These are phyloP conservation scores for Catalaphyllia jardinei DNA, from an alignment of 64 coral and sea anemone genomes.

Conservation along the genomic window DNA sequence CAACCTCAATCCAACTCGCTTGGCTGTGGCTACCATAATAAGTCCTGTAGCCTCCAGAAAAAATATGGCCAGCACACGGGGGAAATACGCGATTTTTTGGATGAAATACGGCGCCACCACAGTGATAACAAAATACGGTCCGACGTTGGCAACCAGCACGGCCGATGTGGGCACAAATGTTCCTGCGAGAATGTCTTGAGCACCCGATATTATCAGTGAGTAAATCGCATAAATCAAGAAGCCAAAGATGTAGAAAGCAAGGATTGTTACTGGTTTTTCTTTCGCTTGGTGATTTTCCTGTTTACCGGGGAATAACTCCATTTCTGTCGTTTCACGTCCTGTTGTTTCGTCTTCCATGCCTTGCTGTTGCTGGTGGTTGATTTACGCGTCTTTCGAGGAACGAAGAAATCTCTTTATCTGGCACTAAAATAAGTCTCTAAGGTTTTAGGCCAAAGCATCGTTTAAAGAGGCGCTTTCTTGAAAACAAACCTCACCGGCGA, in stretches of 20 bases:
- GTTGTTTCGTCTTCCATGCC: slow-evolving; percentile 7
- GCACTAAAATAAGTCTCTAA: not conserved
- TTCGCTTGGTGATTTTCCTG: not conserved
- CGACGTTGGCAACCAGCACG: slow-evolving; percentile 80
- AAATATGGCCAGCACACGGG: slow-evolving; percentile 65
- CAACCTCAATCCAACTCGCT: slow-evolving; percentile 58
- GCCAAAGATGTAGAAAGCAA: slow-evolving; percentile 84
- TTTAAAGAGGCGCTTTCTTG: not conserved
- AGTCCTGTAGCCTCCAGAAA: slow-evolving; percentile 65
- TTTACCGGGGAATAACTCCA: slow-evolving; percentile 9
- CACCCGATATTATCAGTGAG: slow-evolving; percentile 84
- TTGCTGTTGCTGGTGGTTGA: not conserved
- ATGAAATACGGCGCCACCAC: slow-evolving; percentile 76
- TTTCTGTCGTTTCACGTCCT: not conserved
- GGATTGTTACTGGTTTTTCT: slow-evolving; percentile 56
- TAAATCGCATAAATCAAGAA: slow-evolving; percentile 90
- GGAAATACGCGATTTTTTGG: slow-evolving; percentile 79
- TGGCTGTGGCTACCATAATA: slow-evolving; percentile 53
- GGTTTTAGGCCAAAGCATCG: not conserved
- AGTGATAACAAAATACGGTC: slow-evolving; percentile 81
- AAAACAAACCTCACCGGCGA: no score
- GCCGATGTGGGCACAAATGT: slow-evolving; percentile 83
- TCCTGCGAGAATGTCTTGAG: slow-evolving; percentile 87
- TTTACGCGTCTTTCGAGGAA: not conserved
- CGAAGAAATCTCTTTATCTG: not conserved